Evolutionary conservation across 2,113 vertebrate species (phyloP), one percentile per base, ranked within the genome.

Genomic region (Marmota flaviventris): DNA sequence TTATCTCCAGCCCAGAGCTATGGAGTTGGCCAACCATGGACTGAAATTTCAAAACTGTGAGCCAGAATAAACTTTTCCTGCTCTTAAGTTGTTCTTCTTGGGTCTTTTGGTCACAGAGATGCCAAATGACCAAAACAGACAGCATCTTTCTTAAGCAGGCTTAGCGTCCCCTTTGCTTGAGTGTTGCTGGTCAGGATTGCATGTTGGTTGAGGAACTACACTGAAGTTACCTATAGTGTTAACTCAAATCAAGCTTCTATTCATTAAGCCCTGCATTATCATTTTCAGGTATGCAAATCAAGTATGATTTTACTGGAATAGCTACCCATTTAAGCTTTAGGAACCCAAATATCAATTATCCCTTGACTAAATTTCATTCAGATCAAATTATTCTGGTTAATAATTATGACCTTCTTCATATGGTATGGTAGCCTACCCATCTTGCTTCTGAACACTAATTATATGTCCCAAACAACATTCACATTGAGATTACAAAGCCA

Each of bases 321-420:
- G 63, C 56, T 20, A 63, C 16, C 22, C 11, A n/a, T 34, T 89
- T 81, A 8, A 82, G 0, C 20, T 85, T 12, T 29, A 85, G 9
- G 14, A 94, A 90, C 51, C 8, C 3, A 32, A 85, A 2, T 2
- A 32, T 69, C 20, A 48, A 29, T 79, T 42, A 76, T 5, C 13
- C 12, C 22, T 83, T 79, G n/a, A 37, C 37, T 91, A 83, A 86
- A 94, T 83, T 94, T 56, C 22, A 83, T 25, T 9, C 27, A 72
- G 8, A 81, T 76, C 11, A 93, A 91, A 92, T 79, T 73, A 87
- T 92, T 95, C 39, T 89, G 39, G 76, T 93, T 92, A 86, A 6
- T n/a, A 89, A 6, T 56, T 81, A 37, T 75, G 22, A 1, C 27
- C 17, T 53, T 3, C 5, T 90, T 16, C 14, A 51, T 51, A 51